These are phyloP conservation scores for Lissocephala sabroskyi DNA, from an alignment of 2,888 invertebrate genomes.

Conservation along the genomic window DNA sequence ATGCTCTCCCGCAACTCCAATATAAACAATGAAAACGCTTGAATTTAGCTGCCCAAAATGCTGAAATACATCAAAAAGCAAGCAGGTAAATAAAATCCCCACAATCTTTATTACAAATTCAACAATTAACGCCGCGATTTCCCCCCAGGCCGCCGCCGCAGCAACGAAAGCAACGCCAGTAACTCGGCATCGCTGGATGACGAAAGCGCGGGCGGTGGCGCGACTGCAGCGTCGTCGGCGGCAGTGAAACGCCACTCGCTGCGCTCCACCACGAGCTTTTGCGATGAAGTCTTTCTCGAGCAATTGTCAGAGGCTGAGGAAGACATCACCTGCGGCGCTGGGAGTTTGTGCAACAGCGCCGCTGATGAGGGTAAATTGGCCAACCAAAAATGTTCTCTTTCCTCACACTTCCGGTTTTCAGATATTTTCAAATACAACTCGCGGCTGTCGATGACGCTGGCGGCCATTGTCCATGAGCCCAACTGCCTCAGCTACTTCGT, in stretches of 20 bases:
- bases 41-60: slow-evolving; percentile 31
- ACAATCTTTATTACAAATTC: too few relatives aligned
- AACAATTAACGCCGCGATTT: too few relatives aligned
- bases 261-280: slow-evolving; percentile 67
- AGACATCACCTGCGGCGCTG: slow-evolving; percentile 13
- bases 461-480: slow-evolving; percentile 84
- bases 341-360: slow-evolving; percentile 39
- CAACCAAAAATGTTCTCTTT: too few relatives aligned
- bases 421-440: slow-evolving; percentile 66
- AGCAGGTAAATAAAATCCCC: slow-evolving; percentile 47
- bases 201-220: slow-evolving; percentile 29
- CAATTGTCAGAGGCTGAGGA: slow-evolving; percentile 26
- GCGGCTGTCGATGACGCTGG: slow-evolving; percentile 82
- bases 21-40: too few relatives aligned
- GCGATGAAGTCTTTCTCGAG: slow-evolving; percentile 65
- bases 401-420: too few relatives aligned
- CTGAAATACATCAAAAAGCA: slow-evolving; percentile 66
- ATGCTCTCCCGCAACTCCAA: too few relatives aligned
- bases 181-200: slow-evolving; percentile 25
- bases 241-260: slow-evolving; percentile 56
- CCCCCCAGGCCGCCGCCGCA: slow-evolving; percentile 47
- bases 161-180: slow-evolving; percentile 37
- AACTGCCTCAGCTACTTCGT: slow-evolving; percentile 87
- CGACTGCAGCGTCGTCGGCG: slow-evolving; percentile 23
- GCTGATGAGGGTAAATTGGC: slow-evolving; percentile 45